A percentile compares a stretch with the other conserved stretches of the same genome.
Evolutionary conservation across 2,797 vertebrate genomes (phyloP).

Genomic region (Pseudochirops cupreus): DNA sequence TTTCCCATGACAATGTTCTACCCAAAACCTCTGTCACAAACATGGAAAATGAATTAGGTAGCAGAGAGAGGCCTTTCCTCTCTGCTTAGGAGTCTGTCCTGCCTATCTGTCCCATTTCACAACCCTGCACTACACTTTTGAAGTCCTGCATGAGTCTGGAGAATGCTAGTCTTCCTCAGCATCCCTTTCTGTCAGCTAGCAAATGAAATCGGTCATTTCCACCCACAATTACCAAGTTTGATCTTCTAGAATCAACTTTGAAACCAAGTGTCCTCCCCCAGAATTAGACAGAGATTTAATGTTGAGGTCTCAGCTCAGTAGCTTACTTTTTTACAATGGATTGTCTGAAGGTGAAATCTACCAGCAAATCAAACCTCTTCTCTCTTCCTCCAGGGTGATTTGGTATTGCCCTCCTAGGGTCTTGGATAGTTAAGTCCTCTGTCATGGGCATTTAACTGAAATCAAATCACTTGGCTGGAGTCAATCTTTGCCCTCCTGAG

Average conservation of each 20-base stretch:
- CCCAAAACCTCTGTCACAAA: constrained; percentile 17
- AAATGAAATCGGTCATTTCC: background rate
- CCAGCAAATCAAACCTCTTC: background rate
- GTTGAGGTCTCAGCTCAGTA: background rate
- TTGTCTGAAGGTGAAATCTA: background rate
- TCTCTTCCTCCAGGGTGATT: background rate
- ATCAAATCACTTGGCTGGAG: background rate
- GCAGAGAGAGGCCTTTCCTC: background rate
- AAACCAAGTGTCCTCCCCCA: background rate
- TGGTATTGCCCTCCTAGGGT: no score
- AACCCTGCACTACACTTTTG: background rate
- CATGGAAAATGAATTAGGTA: background rate
- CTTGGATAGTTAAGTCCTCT: background rate
- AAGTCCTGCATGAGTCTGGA: background rate
- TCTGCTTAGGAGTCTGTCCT: background rate
- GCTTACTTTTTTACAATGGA: background rate
- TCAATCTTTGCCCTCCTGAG: background rate
- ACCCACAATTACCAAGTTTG: background rate
- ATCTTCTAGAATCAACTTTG: background rate
- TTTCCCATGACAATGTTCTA: constrained; percentile 26
- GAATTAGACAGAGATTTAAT: background rate
- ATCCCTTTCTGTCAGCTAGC: background rate
- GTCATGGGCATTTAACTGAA: background rate
- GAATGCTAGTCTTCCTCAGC: background rate
- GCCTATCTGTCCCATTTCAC: background rate